phyloP scores from a whole-genome alignment of 35 echinoderm and acorn worm genomes.

The Apostichopus californicus region DNA sequence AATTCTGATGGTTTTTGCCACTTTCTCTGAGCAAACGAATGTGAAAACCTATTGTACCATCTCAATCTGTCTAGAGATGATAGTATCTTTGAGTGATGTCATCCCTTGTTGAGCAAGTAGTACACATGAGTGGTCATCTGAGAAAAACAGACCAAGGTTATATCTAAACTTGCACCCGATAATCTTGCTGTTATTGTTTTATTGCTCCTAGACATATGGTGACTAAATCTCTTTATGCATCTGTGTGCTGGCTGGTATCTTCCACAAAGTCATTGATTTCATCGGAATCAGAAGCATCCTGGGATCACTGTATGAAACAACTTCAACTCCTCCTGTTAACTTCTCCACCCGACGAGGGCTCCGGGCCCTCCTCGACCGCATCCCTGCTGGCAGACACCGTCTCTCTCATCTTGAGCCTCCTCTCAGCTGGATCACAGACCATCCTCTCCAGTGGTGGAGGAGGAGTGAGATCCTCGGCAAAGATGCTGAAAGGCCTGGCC shows the following conservation, averaged over 20 bases:
- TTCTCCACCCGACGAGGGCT: background rate
- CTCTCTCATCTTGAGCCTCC: slow-evolving; percentile 12
- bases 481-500: background rate
- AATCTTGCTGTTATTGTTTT: background rate
- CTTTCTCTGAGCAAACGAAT: no score
- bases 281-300: slow-evolving; percentile 7
- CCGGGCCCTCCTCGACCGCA: background rate
- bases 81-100: no score
- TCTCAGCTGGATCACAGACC: slow-evolving; percentile 14
- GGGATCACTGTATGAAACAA: slow-evolving; percentile 48
- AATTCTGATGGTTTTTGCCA: no score
- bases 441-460: background rate
- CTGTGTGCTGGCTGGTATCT: slow-evolving; percentile 28
- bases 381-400: slow-evolving; percentile 10
- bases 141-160: no score
- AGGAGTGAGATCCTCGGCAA: slow-evolving; percentile 6
- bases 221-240: slow-evolving; percentile 20
- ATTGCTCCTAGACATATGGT: background rate
- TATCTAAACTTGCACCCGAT: no score
- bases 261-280: slow-evolving; percentile 33
- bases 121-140: no score
- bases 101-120: no score
- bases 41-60: no score
- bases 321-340: background rate
- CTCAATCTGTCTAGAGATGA: no score